These are phyloP conservation scores for Gymnopithys bicolor DNA, from an alignment of 2,797 vertebrate species.

Conservation along the genomic window DNA sequence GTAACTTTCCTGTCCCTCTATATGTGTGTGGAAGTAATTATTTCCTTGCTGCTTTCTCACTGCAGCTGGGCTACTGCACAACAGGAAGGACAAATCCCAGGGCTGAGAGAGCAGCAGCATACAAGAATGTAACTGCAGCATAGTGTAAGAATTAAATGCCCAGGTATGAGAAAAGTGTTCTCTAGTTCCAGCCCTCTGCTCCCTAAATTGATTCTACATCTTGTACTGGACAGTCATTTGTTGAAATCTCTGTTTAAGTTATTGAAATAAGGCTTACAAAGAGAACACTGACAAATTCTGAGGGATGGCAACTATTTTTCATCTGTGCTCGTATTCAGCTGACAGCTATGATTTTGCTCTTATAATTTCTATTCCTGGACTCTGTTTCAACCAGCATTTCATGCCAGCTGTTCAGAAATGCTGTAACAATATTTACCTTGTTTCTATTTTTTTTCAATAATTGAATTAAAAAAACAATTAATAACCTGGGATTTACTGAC, in stretches of 20 bases:
- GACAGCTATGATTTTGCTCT: background rate
- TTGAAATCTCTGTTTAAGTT: background rate
- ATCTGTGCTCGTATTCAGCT: background rate
- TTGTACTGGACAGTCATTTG: background rate
- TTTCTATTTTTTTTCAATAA: background rate
- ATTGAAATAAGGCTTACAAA: background rate
- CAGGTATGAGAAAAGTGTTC: background rate
- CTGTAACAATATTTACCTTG: background rate
- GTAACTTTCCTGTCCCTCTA: background rate
- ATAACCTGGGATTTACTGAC: conserved; percentile 68
- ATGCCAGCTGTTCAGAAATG: background rate
- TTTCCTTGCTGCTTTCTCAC: background rate
- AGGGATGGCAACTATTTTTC: background rate
- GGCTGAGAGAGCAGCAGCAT: background rate
- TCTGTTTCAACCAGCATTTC: background rate
- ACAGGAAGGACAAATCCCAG: background rate
- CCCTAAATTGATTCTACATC: background rate
- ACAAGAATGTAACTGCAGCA: background rate
- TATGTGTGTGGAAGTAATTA: background rate
- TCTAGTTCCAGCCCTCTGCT: background rate
- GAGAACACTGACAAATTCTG: background rate
- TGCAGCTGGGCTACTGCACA: background rate
- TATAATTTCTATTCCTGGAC: background rate
- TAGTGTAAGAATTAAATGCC: accelerated
- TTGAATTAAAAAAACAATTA: background rate